Evolutionary conservation across 2,888 invertebrate genomes (phyloP).

Genomic region (Tineola bisselliella): DNA sequence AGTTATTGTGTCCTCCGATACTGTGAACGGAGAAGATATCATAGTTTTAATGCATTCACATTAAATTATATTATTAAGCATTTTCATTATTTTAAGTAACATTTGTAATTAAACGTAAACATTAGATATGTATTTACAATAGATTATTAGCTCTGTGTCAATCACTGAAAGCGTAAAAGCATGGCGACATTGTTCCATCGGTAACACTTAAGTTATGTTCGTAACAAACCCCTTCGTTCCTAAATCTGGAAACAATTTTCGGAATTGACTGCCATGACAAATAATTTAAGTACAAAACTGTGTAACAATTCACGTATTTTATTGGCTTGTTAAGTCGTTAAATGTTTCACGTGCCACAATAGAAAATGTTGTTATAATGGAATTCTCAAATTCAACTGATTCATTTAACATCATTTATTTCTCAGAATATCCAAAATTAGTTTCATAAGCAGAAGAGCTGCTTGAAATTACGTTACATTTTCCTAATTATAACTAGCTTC

Average conservation of each 20-base stretch:
- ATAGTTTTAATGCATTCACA: background rate
- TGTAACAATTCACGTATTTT: slow-evolving; percentile 41
- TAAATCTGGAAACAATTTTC: slow-evolving; percentile 62
- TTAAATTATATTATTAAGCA: background rate
- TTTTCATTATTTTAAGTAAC: background rate
- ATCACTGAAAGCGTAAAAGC: slow-evolving; percentile 9
- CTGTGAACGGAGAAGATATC: slow-evolving; percentile 2
- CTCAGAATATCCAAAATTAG: background rate
- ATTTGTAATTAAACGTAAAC: background rate
- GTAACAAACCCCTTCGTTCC: slow-evolving; percentile 45
- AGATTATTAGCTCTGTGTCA: slow-evolving; percentile 13
- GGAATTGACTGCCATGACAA: slow-evolving; percentile 55
- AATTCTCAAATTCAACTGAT: slow-evolving; percentile 13
- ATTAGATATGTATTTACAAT: background rate
- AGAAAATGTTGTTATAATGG: slow-evolving; percentile 16
- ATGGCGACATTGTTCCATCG: slow-evolving; percentile 32
- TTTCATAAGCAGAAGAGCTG: background rate
- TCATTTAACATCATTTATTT: background rate
- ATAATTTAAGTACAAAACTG: slow-evolving; percentile 57
- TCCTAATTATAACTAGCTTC: background rate
- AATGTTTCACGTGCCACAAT: slow-evolving; percentile 27
- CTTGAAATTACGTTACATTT: no score
- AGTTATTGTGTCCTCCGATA: slow-evolving; percentile 51
- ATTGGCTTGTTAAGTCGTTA: slow-evolving; percentile 39
- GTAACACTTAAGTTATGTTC: slow-evolving; percentile 33